Base-by-base conservation (phyloP, 2,113 vertebrate genomes). In the Pseudopipra pipra region DNA sequence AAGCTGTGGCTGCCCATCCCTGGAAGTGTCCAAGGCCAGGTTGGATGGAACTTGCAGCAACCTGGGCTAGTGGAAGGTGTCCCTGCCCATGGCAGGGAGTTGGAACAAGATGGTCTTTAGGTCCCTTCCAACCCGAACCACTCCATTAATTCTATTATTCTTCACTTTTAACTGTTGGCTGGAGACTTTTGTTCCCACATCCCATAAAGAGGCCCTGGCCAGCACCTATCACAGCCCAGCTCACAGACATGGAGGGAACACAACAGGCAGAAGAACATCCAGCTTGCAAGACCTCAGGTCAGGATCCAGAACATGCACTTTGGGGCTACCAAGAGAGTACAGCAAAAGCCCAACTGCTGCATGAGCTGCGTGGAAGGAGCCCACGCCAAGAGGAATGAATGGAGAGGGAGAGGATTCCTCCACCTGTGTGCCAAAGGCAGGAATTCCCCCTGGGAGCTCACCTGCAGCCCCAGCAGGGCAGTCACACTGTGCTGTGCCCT, bases 371-470 rank as follows among this genome's bases (percentile, higher is more conserved):
- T 5, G 54, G 56, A 78, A 85, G 71, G 39, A 79, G n/a, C 43
- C 56, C 5, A 3, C 19, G 0, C 0, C 15, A 23, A 31, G 25
- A 37, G 35, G 28, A 35, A 0, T 8, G 87, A 35, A 0, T 8
- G 87, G 30, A 25, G 12, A 47, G 58, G 24, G 30, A 7, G 61
- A 76, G 67, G 35, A 72, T 51, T 35, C 68, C 82, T 74, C n/a
- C 33, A 4, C 3, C 9, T 1, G 37, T 12, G 70, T 28, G 63
- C 63, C 9, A 41, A 65, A 80, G 78, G 21, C 83, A 56, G 2
- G 31, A 39, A 70, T 39, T 65, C 68, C 87, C 33, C 17, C 37
- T 25, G 5, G 55, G 75, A 59, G 94, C 85, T 87, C 73, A 27
- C 84, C 20, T 28, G 61, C 89, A 92, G 86, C 66, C 86, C 73